Evolutionary conservation across 2,797 vertebrate genomes (phyloP).

Genomic region (Chloroceryle amazona): DNA sequence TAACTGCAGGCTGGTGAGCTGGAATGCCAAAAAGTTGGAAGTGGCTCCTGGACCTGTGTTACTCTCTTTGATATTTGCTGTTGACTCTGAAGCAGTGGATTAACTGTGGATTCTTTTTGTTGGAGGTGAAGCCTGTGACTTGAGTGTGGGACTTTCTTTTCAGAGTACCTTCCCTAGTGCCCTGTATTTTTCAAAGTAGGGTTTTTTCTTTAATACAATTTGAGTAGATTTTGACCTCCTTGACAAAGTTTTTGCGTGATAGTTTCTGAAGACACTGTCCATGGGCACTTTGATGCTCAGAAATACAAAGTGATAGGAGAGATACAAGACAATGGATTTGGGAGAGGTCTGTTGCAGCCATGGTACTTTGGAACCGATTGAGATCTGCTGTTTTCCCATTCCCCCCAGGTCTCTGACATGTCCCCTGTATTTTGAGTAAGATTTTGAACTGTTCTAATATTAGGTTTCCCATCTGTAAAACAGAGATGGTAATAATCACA

Average conservation of each 20-base stretch:
- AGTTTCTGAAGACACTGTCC: neutral
- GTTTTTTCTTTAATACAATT: neutral
- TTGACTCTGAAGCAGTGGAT: neutral
- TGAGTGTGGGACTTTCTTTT: rapidly evolving
- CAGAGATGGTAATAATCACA: neutral
- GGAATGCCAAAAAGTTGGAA: neutral
- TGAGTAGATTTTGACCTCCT: neutral
- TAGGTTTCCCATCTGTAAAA: conserved; percentile 9
- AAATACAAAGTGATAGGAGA: neutral
- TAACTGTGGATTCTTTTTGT: neutral
- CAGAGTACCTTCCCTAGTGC: neutral
- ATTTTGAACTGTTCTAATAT: neutral
- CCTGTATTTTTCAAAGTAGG: neutral
- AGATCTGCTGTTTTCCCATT: neutral
- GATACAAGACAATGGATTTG: neutral
- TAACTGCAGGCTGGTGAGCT: neutral
- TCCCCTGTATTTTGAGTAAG: neutral
- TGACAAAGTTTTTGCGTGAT: neutral
- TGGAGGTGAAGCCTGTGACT: neutral
- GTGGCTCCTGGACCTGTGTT: neutral
- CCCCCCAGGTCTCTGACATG: neutral
- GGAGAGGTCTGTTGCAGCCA: neutral
- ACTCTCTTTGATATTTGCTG: neutral
- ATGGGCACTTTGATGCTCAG: neutral
- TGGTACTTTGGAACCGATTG: neutral